A percentile compares a stretch with the other conserved stretches of the same genome.
phyloP scores from a whole-genome alignment of 2,113 vertebrate species.

The Progne subis region DNA sequence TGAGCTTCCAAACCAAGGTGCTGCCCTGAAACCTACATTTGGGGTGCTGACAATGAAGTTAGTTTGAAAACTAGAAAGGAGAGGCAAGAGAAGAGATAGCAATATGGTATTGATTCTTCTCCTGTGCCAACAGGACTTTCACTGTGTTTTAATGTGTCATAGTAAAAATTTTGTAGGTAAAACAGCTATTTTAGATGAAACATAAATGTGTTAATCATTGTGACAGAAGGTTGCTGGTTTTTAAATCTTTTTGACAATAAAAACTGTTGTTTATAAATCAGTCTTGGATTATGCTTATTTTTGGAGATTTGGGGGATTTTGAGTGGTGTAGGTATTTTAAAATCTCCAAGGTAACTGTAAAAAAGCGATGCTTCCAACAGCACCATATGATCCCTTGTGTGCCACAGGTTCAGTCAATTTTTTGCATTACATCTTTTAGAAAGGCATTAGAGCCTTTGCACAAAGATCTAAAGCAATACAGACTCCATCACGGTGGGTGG shows the following conservation, averaged over 20 bases:
- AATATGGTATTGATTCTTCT: background rate
- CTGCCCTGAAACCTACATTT: background rate
- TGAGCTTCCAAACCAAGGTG: background rate
- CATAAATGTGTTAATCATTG: background rate
- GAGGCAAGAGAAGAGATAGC: background rate
- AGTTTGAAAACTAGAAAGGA: background rate
- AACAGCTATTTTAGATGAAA: background rate
- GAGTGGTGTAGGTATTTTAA: background rate
- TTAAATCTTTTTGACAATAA: background rate
- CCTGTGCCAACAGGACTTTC: background rate
- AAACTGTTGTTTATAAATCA: background rate
- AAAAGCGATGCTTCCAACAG: background rate
- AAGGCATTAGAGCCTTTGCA: background rate
- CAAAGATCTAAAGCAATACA: background rate
- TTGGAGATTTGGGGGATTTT: background rate
- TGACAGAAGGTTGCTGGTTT: background rate
- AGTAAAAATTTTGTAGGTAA: background rate
- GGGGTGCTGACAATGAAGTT: background rate
- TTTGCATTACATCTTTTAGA: background rate
- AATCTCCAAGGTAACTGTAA: background rate
- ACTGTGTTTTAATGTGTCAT: background rate
- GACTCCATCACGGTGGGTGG: fast-evolving
- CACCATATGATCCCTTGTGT: background rate
- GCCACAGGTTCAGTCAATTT: background rate
- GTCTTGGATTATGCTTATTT: fast-evolving